A percentile compares a stretch with the other conserved stretches of the same genome.
phyloP scores from a whole-genome alignment of 2,797 vertebrate species.

The Linurgus olivaceus region DNA sequence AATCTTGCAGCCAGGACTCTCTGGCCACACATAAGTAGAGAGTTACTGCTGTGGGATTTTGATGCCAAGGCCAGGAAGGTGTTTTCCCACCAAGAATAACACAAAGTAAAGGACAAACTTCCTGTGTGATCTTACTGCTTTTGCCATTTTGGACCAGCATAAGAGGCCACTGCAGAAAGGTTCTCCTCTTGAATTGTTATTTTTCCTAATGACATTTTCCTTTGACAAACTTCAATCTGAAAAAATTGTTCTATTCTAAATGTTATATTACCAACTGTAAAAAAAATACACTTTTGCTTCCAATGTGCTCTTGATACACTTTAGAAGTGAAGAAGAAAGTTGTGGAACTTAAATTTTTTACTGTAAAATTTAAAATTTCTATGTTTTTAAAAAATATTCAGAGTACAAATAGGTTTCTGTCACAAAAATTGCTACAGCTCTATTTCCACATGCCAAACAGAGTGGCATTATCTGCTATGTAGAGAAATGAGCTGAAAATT shows the following conservation, averaged over 20 bases:
- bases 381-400: background rate
- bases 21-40: background rate
- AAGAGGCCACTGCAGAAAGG: background rate
- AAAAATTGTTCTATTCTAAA: background rate
- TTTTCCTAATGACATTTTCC: conserved; percentile 7
- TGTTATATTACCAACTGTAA: background rate
- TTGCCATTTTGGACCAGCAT: background rate
- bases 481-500: background rate
- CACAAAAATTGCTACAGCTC: background rate
- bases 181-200: background rate
- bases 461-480: background rate
- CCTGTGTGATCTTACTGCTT: background rate
- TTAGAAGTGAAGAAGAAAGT: background rate
- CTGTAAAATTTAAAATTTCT: background rate
- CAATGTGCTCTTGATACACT: background rate
- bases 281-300: background rate
- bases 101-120: background rate
- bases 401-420: background rate
- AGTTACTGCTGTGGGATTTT: conserved; percentile 2
- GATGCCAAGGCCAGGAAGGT: background rate
- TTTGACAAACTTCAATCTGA: background rate
- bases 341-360: background rate
- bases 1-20: background rate
- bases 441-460: background rate
- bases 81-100: conserved; percentile 20